Evolutionary conservation across 2,888 invertebrate species (phyloP), one percentile per base, ranked within the genome.

Genomic region (Creontiades dilutus): DNA sequence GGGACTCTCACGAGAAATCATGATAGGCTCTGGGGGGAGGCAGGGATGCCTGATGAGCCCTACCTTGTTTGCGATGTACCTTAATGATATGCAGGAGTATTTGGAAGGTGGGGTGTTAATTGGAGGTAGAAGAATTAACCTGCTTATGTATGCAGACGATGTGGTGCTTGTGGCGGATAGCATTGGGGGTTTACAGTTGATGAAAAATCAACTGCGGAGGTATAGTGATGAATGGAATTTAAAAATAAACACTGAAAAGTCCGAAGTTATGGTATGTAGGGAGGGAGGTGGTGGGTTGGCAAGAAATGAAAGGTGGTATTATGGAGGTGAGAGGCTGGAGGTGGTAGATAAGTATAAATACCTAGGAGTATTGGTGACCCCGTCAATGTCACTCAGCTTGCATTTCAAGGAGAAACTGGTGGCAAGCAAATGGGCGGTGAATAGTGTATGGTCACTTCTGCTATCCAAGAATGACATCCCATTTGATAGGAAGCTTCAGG

Each of bases 81-180:
- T 87, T 12, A 78, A 87, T 55, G 87, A 87, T 87, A 16, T 87
- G 23, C 11, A 90, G 52, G 91, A 91, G 0, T 85, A 48, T n/a
- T 28, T 89, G 55, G 89, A 12, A 11, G 80, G 80, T 14, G 89
- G 89, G 46, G 23, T 81, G 19, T 19, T 11, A 12, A 61, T 81
- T 37, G 46, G 57, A 23, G 89, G 46, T 9, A 28, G 28, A 28
- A 89, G 28, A n/a, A 81, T 89, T 23, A 80, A 27, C 28, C 28
- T 89, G 57, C 81, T 89, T 11, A n/a, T 37, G 48, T 89, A 91
- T 61, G 92, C 92, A 13, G 91, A 91, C 75, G 91, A 92, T 28
- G 86, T 91, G n/a, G 91, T 91, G 12, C 86, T 91, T 13, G 14
- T 91, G 23, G 84, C 91, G 0, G 78, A 90, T 16, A 89, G 87